These are phyloP conservation scores for Tenthredo scrophulariae DNA, from an alignment of 2,888 invertebrate species.

Conservation along the genomic window DNA sequence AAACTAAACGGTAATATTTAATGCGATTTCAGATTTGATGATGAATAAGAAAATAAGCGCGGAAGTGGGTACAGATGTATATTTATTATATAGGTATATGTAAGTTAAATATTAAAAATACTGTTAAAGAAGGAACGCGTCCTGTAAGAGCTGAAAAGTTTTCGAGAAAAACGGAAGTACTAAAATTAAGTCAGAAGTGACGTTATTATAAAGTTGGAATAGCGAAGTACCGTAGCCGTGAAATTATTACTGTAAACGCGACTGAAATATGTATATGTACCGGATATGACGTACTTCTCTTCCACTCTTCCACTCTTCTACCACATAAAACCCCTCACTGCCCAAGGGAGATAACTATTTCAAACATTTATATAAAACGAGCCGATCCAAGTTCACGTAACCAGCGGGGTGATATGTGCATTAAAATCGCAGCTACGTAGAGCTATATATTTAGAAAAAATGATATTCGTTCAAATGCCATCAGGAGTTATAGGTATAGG, in stretches of 20 bases:
- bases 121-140: neutral
- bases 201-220: constrained; percentile 32
- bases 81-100: neutral
- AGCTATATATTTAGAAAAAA: neutral
- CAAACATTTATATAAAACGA: neutral
- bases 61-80: neutral
- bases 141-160: neutral
- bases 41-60: neutral
- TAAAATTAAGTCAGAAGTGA: constrained; percentile 18
- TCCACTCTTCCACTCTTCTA: neutral
- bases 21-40: neutral
- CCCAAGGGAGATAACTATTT: neutral
- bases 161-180: constrained; percentile 6
- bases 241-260: constrained; percentile 30
- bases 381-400: neutral
- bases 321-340: neutral
- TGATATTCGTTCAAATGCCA: neutral
- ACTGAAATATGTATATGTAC: constrained; percentile 19
- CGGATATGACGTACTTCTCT: constrained; percentile 28
- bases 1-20: too few species aligned
- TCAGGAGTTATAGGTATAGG: neutral
- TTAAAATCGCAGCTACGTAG: neutral
- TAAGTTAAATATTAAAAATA: neutral
- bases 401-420: neutral
- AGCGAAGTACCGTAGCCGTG: constrained; percentile 13